phyloP scores from a whole-genome alignment of 2,113 vertebrate species.

The Merops nubicus region DNA sequence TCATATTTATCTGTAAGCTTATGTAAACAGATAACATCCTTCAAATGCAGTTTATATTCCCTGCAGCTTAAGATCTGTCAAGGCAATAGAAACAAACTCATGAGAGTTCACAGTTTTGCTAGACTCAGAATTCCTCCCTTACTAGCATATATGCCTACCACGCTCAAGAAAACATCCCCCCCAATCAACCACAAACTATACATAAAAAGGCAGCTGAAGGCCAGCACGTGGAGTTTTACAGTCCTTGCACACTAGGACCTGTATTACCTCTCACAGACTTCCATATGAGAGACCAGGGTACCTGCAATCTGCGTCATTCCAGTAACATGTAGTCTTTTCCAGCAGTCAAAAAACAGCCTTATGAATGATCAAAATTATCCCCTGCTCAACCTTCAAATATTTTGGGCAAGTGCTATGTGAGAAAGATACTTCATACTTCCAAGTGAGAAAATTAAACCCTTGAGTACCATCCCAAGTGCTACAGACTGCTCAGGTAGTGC shows the following conservation, averaged over 20 bases:
- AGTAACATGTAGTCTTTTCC: not conserved
- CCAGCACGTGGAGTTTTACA: not conserved
- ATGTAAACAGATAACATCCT: conserved; percentile 10
- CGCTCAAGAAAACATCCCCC: not conserved
- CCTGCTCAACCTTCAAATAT: not conserved
- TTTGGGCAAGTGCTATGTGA: not conserved
- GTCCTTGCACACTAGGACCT: not conserved
- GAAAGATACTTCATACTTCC: not conserved
- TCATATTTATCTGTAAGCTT: not conserved
- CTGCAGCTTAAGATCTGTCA: not conserved
- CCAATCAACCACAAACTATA: not conserved
- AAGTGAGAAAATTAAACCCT: not conserved
- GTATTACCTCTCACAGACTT: not conserved
- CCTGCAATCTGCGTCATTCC: not conserved
- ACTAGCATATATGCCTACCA: not conserved
- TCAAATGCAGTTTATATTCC: conserved; percentile 1
- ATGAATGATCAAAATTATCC: not conserved
- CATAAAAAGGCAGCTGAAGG: not conserved
- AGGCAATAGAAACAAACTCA: conserved; percentile 17
- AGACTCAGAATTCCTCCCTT: not conserved
- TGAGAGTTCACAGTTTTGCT: not conserved
- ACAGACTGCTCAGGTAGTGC: not conserved
- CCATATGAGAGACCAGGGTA: fast-evolving
- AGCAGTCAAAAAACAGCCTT: not conserved
- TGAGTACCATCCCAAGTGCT: not conserved